A percentile compares a stretch with the other conserved stretches of the same genome.
Evolutionary conservation across 2,797 vertebrate species (phyloP).

Genomic region (Lithobates pipiens): DNA sequence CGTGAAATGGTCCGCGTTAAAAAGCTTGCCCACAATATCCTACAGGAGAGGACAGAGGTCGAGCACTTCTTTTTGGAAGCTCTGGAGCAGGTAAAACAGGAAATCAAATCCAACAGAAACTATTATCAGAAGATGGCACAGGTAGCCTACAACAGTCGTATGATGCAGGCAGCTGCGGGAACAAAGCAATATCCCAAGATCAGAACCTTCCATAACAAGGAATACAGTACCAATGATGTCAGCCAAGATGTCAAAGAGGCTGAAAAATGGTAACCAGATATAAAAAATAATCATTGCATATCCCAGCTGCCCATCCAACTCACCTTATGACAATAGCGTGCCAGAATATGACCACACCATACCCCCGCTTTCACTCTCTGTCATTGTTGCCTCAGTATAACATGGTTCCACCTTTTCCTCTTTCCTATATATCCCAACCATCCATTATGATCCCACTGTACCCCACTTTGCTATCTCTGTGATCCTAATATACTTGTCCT

Average conservation of each 20-base stretch:
- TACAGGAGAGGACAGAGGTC: conserved; percentile 83
- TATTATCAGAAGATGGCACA: conserved; percentile 79
- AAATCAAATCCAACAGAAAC: conserved; percentile 77
- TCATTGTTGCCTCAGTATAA: too few relatives aligned
- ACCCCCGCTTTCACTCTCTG: too few relatives aligned
- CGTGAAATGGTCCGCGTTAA: conserved; percentile 82
- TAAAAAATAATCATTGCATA: not conserved
- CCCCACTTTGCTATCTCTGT: too few relatives aligned
- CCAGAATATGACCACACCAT: too few relatives aligned
- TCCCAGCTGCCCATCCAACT: too few relatives aligned
- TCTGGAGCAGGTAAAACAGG: conserved; percentile 81
- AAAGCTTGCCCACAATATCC: conserved; percentile 77
- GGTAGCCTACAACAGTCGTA: conserved; percentile 76
- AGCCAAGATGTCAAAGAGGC: conserved; percentile 80
- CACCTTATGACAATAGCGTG: too few relatives aligned
- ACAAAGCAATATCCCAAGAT: conserved; percentile 81
- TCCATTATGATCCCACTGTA: too few relatives aligned
- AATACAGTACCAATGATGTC: conserved; percentile 85
- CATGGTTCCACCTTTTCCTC: too few relatives aligned
- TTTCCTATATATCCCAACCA: too few relatives aligned
- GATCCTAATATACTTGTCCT: too few relatives aligned
- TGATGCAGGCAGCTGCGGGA: conserved; percentile 78
- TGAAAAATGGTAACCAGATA: conserved; percentile 76
- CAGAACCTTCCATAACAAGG: conserved; percentile 81
- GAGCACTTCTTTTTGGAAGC: conserved; percentile 86